These are phyloP conservation scores for Euspilapteryx auroguttella DNA, from an alignment of 2,888 invertebrate species.

Conservation along the genomic window DNA sequence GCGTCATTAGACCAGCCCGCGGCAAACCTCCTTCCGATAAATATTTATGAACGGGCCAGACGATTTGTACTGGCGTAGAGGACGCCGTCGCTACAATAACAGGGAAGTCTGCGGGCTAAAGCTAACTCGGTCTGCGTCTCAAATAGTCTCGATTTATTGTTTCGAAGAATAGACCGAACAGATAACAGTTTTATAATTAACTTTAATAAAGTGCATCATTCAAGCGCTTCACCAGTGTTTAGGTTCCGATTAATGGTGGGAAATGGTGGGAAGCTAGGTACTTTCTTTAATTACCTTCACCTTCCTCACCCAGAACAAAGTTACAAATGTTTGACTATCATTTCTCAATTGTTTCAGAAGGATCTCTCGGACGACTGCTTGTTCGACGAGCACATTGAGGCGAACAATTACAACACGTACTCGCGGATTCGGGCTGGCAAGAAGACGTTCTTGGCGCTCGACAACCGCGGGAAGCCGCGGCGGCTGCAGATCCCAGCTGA, in stretches of 20 bases:
- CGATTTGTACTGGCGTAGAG: constrained; percentile 16
- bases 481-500: constrained; percentile 71
- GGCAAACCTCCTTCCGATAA: background rate
- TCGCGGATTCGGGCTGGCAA: constrained; percentile 68
- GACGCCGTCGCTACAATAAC: constrained; percentile 3
- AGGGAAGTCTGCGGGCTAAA: no score
- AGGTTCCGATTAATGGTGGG: no score
- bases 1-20: constrained; percentile 6
- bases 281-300: no score
- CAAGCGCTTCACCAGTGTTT: no score
- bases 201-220: no score
- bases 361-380: constrained; percentile 83
- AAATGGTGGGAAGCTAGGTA: no score
- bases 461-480: constrained; percentile 71
- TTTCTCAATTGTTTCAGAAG: constrained; percentile 71
- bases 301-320: no score
- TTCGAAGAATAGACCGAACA: no score
- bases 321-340: constrained; percentile 7
- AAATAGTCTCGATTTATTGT: no score
- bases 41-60: constrained; percentile 29
- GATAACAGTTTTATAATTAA: no score
- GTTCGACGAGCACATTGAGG: constrained; percentile 84
- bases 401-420: constrained; percentile 85
- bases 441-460: constrained; percentile 78
- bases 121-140: no score